phyloP scores from a whole-genome alignment of 2,888 invertebrate genomes.

The Plebejus argus region DNA sequence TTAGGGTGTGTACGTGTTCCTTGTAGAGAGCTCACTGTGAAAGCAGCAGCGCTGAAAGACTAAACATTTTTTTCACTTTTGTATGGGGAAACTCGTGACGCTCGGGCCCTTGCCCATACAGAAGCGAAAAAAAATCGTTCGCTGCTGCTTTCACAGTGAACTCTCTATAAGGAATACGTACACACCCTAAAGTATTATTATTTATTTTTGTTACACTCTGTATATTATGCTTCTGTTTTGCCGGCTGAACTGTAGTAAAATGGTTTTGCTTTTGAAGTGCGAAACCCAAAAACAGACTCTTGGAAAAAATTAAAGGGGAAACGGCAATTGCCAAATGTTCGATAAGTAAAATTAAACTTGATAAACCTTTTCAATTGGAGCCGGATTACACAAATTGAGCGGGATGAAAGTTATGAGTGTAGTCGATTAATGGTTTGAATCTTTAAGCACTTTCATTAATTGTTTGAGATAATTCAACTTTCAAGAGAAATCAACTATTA shows the following conservation, averaged over 20 bases:
- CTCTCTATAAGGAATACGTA: no score
- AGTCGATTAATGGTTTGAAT: background rate
- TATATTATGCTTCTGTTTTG: no score
- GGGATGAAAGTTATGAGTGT: background rate
- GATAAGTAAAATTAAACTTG: conserved; percentile 24
- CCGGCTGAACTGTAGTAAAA: background rate
- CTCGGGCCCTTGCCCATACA: no score
- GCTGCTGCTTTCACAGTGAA: no score
- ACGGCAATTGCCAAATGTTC: conserved; percentile 32
- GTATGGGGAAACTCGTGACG: no score
- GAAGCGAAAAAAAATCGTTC: no score
- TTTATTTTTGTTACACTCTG: no score
- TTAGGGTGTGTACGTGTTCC: no score
- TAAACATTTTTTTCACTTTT: no score
- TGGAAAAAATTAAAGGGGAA: conserved; percentile 44
- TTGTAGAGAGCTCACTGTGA: no score
- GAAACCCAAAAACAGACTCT: conserved; percentile 55
- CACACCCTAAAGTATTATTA: no score
- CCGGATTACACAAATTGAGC: background rate
- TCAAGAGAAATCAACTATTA: background rate
- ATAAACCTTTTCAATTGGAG: background rate
- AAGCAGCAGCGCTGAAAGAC: no score
- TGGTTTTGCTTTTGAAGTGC: background rate
- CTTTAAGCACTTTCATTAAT: background rate
- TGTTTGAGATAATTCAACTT: background rate